Evolutionary conservation across 2,113 vertebrate genomes (phyloP).

Genomic region (Chaetops frenatus): DNA sequence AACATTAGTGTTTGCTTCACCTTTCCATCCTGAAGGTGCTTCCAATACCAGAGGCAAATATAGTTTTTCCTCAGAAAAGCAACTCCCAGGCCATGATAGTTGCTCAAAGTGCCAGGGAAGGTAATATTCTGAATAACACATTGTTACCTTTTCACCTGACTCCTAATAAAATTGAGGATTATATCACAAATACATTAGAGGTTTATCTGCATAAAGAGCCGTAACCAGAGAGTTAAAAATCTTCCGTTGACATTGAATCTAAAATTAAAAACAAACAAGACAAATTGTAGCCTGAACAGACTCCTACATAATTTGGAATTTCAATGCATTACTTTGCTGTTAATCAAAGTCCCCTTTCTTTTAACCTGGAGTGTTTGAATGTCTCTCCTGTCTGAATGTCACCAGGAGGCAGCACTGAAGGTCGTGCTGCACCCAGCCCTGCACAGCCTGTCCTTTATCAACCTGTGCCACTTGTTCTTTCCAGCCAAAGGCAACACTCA

Average conservation of each 20-base stretch:
- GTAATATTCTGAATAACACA: neutral
- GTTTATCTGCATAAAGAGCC: neutral
- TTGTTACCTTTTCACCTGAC: neutral
- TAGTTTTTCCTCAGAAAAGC: neutral
- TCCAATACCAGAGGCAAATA: neutral
- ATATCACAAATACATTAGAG: conserved; percentile 6
- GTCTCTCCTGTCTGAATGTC: conserved; percentile 45
- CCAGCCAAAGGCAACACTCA: neutral
- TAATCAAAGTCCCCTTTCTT: conserved; percentile 63
- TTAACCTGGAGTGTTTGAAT: conserved; percentile 39
- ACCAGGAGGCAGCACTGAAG: conserved; percentile 34
- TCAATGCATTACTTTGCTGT: conserved; percentile 28
- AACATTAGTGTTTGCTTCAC: neutral
- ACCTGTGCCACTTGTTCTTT: neutral
- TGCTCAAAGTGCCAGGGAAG: neutral
- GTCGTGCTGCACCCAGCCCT: neutral
- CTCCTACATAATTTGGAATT: conserved; percentile 53
- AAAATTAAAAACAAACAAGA: conserved; percentile 56
- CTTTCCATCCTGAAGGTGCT: neutral
- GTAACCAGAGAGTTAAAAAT: conserved; percentile 48
- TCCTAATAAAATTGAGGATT: conserved; percentile 13
- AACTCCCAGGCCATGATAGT: neutral
- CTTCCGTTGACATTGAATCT: conserved; percentile 16
- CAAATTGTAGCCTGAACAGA: neutral
- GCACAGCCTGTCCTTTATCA: neutral